A percentile compares a stretch with the other conserved stretches of the same genome.
Conservation (phyloP, 2,113 vertebrate species). For the Benitochromis conjunctus region DNA sequence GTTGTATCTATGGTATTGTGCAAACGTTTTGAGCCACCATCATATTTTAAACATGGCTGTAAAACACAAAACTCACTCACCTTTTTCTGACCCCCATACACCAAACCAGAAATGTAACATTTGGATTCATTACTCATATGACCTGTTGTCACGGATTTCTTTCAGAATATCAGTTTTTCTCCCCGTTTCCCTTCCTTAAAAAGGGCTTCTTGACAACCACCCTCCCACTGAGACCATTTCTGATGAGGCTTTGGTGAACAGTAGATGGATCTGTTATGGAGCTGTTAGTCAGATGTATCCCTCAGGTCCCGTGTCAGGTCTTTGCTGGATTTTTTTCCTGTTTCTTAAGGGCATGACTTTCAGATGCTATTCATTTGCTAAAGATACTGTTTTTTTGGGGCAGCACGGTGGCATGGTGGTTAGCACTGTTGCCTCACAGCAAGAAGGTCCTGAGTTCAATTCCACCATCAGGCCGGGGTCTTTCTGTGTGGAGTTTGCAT, state of each 20-base stretch:
- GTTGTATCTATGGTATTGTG: not conserved
- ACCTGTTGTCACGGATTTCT: not conserved
- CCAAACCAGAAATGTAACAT: not conserved
- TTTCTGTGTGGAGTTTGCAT: no score
- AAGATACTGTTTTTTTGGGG: not conserved
- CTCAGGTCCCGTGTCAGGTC: not conserved
- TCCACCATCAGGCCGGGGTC: no score
- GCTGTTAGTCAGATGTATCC: not conserved
- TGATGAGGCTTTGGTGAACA: not conserved
- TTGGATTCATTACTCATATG: not conserved
- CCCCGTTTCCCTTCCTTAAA: not conserved
- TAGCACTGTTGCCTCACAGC: no score
- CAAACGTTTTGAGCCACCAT: no score
- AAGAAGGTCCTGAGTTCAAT: no score
- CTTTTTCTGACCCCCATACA: not conserved
- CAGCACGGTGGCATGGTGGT: no score
- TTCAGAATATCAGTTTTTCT: not conserved
- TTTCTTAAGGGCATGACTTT: not conserved
- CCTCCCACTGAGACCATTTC: not conserved
- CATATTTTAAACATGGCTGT: not conserved
- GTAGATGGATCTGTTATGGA: not conserved
- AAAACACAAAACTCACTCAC: not conserved
- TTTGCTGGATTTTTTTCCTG: not conserved
- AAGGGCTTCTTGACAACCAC: not conserved
- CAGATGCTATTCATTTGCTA: not conserved